Conservation (phyloP, 2,888 invertebrate species). For the Lasioglossum calceatum region DNA sequence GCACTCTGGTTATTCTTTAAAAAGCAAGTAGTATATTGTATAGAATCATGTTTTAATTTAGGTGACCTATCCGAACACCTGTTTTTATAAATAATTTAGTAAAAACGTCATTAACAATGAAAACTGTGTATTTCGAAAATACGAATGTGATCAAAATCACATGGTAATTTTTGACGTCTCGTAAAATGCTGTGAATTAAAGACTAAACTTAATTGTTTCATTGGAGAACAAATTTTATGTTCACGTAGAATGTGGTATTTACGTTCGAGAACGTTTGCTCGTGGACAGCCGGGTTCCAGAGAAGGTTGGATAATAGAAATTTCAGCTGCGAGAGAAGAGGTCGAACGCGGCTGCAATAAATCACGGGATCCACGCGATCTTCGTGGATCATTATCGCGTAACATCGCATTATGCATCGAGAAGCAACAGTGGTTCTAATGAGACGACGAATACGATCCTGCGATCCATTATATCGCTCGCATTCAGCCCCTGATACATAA, state of each 20-base stretch:
- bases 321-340: constrained; percentile 5
- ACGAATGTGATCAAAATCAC: neutral
- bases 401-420: constrained; percentile 33
- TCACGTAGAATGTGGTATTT: neutral
- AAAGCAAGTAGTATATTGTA: neutral
- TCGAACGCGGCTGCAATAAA: constrained; percentile 23
- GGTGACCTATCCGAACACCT: neutral
- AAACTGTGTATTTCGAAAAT: neutral
- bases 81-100: neutral
- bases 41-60: neutral
- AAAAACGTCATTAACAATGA: neutral
- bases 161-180: neutral
- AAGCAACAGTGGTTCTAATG: constrained; percentile 43
- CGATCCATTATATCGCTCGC: constrained; percentile 43
- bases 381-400: constrained; percentile 37
- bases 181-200: neutral
- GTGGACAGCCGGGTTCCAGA: neutral
- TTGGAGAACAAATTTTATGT: neutral
- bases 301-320: neutral
- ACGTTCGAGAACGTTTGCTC: neutral
- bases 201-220: neutral
- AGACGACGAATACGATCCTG: constrained; percentile 45
- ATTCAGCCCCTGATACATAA: constrained; percentile 43
- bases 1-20: neutral
- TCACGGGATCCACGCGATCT: constrained; percentile 24